Evolutionary conservation across 1,140 invertebrate genomes (phyloP).

Genomic region (Hypsibius dujardini): DNA sequence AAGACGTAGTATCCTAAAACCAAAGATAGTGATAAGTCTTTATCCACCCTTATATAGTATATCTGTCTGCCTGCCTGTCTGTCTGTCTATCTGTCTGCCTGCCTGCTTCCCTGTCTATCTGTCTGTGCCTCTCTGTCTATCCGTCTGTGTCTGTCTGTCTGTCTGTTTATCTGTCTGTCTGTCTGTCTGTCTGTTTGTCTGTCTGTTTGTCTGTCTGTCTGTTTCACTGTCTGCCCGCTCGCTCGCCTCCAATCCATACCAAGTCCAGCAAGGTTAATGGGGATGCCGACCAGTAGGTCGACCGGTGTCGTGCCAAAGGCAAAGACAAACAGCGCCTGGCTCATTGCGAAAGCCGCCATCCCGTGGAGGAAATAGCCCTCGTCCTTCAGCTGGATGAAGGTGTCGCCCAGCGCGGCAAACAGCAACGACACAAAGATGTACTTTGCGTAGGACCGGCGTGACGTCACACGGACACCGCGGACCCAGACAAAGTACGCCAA

Average conservation of each 20-base stretch:
- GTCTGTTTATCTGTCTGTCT: too few species aligned
- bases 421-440: neutral
- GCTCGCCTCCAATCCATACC: too few species aligned
- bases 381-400: constrained; percentile 2
- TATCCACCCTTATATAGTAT: too few species aligned
- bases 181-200: too few species aligned
- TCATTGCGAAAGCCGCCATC: neutral
- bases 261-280: too few species aligned
- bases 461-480: neutral
- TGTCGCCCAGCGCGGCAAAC: neutral
- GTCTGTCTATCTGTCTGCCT: too few species aligned
- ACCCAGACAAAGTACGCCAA: neutral
- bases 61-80: too few species aligned
- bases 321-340: neutral
- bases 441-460: neutral
- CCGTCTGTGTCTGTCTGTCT: too few species aligned
- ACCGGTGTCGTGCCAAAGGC: neutral
- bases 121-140: too few species aligned
- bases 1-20: constrained; percentile 7
- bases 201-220: too few species aligned
- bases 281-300: neutral
- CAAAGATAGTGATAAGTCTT: neutral
- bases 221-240: too few species aligned
- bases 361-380: constrained; percentile 4
- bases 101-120: too few species aligned